Evolutionary conservation across 2,113 vertebrate species (phyloP).

Genomic region (Osmerus mordax): DNA sequence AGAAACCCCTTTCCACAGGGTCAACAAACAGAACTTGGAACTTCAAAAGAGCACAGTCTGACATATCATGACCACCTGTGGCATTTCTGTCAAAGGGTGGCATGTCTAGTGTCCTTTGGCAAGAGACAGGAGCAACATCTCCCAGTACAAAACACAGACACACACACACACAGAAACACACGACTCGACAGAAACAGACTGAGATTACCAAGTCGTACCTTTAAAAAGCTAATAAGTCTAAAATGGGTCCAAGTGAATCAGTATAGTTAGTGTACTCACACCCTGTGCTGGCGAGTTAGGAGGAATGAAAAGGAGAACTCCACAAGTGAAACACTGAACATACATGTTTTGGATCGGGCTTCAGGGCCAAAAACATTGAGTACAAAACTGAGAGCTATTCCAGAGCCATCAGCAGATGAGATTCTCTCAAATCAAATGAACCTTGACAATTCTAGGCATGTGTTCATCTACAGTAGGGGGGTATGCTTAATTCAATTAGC

Average conservation of each 20-base stretch:
- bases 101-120: constrained; percentile 47
- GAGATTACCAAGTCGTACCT: too few relatives aligned
- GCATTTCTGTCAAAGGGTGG: constrained; percentile 54
- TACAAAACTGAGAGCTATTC: constrained; percentile 18
- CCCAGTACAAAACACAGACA: constrained; percentile 30
- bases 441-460: constrained; percentile 58
- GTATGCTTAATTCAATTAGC: constrained; percentile 58
- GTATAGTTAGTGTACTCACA: too few relatives aligned
- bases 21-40: constrained; percentile 28
- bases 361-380: constrained; percentile 27
- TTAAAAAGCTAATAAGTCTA: not conserved
- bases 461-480: constrained; percentile 45
- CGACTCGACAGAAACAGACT: constrained; percentile 20
- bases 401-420: constrained; percentile 26
- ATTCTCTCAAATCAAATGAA: constrained; percentile 57
- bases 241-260: not conserved
- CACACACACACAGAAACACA: constrained; percentile 21
- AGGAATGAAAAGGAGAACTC: constrained; percentile 10
- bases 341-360: constrained; percentile 19
- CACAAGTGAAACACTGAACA: constrained; percentile 17
- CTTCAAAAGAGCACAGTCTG: constrained; percentile 60
- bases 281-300: too few relatives aligned
- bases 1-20: constrained; percentile 36
- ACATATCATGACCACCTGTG: constrained; percentile 52
- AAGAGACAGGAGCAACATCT: constrained; percentile 19